Base-by-base conservation (phyloP, 2,888 invertebrate species). In the Panorpa germanica region DNA sequence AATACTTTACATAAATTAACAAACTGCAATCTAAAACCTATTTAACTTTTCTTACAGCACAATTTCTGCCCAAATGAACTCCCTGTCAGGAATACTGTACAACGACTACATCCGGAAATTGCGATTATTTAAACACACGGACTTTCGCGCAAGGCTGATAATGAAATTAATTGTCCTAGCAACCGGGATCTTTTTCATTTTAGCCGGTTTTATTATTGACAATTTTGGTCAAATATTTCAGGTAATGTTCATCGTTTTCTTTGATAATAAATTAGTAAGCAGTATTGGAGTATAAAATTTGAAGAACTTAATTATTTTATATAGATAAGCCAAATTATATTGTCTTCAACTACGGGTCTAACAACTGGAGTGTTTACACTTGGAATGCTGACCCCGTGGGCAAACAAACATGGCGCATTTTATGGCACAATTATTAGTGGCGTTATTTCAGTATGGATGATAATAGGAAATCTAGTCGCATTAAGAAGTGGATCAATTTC, bases 361-460 rank as follows among this genome's bases (percentile, higher is more conserved):
- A 61, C 70, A 2, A 61, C 67, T 38, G 74, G 69, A 1, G 59
- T 72, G 3, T 75, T 75, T 41, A 53, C 66, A 5, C 45, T 75
- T 19, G 75, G 74, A 18, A 68, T 75, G 61, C 49, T 75, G 34
- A 50, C 71, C 28, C 74, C 76, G 0, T 68, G 60, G 53, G 56
- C 62, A 2, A 68, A 65, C 46, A 56, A n/a, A n/a, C n/a, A n/a
- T n/a, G n/a, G n/a, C n/a, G n/a, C 49, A 1, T 38, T 48, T n/a
- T 38, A 39, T 4, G 46, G 47, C 8, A 44, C 50, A 18, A 17
- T 43, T 9, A 44, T 46, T 28, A 49, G 50, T 35, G 40, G 52
- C n/a, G 4, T 40, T 1, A 33, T 26, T 13, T 44, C 53, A 41
- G 23, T 43, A 0, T 49, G 48, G 48, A 39, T 54, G 26, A 45